phyloP scores from a whole-genome alignment of 2,113 vertebrate species.

The Sisor rabdophorus region DNA sequence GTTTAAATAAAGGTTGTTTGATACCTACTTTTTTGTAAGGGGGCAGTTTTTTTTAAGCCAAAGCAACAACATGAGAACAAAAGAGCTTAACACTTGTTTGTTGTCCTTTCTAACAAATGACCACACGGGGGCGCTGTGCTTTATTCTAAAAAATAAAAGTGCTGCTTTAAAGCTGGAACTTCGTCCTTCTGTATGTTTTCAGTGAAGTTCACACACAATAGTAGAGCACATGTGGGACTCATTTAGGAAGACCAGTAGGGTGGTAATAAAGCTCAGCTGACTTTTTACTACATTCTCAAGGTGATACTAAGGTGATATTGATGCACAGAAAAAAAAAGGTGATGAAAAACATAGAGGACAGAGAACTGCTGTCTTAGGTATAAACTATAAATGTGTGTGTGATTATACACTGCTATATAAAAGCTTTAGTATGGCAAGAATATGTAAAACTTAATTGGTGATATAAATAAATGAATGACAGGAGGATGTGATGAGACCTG shows the following conservation, averaged over 20 bases:
- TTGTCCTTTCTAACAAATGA: conserved; percentile 13
- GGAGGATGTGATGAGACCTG: not conserved
- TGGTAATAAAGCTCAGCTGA: conserved; percentile 19
- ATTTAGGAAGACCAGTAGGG: not conserved
- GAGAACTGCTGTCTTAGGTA: not conserved
- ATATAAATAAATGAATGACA: not conserved
- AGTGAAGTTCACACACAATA: conserved; percentile 32
- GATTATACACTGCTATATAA: not conserved
- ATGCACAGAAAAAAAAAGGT: not conserved
- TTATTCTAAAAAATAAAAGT: not conserved
- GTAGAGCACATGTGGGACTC: not conserved
- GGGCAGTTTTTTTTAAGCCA: not conserved
- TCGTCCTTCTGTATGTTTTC: not conserved
- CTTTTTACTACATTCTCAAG: conserved; percentile 15
- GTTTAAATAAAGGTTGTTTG: not conserved
- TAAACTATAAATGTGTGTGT: not conserved
- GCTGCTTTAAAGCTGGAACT: not conserved
- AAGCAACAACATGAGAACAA: conserved; percentile 50
- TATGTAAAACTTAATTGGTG: not conserved
- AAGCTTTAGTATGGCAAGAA: not conserved
- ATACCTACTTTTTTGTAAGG: not conserved
- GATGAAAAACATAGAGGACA: not conserved
- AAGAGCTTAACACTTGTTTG: conserved; percentile 45
- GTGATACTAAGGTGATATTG: conserved; percentile 26
- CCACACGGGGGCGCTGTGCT: conserved; percentile 40